phyloP scores from a whole-genome alignment of 2,797 vertebrate genomes.

The Ceryle rudis region DNA sequence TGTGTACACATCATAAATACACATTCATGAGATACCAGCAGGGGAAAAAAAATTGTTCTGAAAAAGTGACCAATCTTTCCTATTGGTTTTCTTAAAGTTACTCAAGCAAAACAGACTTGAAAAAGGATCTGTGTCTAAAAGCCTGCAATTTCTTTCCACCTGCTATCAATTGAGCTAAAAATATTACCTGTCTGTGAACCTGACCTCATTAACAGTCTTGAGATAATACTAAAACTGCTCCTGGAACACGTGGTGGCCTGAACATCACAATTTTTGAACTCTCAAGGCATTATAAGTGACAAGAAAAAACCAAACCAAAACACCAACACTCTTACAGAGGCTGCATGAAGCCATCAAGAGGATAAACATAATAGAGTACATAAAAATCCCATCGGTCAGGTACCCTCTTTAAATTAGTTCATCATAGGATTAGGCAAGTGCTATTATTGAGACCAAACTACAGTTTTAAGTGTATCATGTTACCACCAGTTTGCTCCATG shows the following conservation, averaged over 20 bases:
- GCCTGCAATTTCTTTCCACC: not conserved
- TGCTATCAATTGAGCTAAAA: not conserved
- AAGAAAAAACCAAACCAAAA: not conserved
- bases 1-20: not conserved
- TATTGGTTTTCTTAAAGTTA: not conserved
- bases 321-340: not conserved
- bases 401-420: not conserved
- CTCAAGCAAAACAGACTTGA: not conserved
- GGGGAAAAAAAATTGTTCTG: not conserved
- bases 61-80: not conserved
- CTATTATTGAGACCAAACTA: not conserved
- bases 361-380: not conserved
- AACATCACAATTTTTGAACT: not conserved
- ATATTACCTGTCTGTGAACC: not conserved
- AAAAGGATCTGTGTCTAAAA: not conserved
- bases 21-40: not conserved
- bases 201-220: not conserved
- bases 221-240: slow-evolving; percentile 1
- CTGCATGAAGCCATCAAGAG: not conserved
- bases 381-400: not conserved
- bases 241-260: not conserved
- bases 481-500: not conserved
- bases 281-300: not conserved
- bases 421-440: not conserved
- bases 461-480: not conserved